Conservation (phyloP, 2,113 vertebrate genomes). For the Laterallus jamaicensis region DNA sequence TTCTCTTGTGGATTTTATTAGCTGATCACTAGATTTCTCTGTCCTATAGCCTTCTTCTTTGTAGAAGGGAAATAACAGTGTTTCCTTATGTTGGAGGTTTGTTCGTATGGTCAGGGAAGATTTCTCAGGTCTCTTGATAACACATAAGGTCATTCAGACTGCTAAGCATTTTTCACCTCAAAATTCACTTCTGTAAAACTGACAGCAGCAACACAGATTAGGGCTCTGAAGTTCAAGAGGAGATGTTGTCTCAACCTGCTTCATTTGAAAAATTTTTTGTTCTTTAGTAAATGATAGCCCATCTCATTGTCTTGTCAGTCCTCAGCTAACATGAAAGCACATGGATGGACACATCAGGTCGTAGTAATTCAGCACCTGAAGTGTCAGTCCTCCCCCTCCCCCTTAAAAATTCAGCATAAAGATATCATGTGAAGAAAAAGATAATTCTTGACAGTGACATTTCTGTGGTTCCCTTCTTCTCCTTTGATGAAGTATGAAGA, state of each 20-base stretch:
- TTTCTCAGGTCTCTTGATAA: neutral
- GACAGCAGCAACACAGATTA: neutral
- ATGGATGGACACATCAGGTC: neutral
- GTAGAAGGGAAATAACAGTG: neutral
- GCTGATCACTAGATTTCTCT: neutral
- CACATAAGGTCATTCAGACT: neutral
- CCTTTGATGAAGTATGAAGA: neutral
- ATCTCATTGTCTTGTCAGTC: neutral
- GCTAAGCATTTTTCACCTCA: neutral
- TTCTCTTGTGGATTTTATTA: neutral
- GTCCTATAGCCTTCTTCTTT: neutral
- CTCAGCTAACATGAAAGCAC: neutral
- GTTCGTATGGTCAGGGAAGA: neutral
- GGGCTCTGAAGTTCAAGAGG: neutral
- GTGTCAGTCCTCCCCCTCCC: neutral
- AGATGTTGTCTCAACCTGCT: neutral
- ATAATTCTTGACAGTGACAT: neutral
- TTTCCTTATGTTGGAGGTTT: neutral
- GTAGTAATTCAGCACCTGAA: neutral
- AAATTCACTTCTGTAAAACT: neutral
- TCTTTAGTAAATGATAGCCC: neutral
- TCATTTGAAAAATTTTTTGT: neutral
- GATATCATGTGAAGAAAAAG: neutral
- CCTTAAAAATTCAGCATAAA: neutral
- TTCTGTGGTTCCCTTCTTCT: neutral